Base-by-base conservation (phyloP, 1,140 invertebrate species). In the Drosophila teissieri region DNA sequence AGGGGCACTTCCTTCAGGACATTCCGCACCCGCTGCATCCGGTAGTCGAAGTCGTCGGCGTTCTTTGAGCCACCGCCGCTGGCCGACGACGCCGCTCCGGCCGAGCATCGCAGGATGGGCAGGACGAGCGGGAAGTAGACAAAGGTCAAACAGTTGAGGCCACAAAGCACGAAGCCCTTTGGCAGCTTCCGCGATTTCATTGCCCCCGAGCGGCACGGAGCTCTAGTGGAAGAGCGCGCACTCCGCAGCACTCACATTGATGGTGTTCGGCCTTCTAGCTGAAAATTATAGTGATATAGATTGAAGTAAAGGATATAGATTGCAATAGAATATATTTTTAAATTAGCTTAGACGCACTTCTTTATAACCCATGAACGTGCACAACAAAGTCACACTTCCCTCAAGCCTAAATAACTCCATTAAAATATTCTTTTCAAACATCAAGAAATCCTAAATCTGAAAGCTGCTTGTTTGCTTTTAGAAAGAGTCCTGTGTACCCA, bases 1-100 rank as follows among this genome's bases (percentile, higher is more conserved):
- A 94, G 91, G 31, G 94, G 94, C 80, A 94, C 94, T 73, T 94
- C 94, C 40, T 92, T 92, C 36, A 94, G 86, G 27, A 94, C 93
- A 73, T 94, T 93, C 45, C 93, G 91, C 42, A 94, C 94, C 19
- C 92, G 93, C 54, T 94, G 93, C 69, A 94, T 79, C 31, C 94
- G 92, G 63, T 93, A 93, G 55, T 92, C 91, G 79, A 91, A 92
- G 39, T 92, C 85, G 61, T 73, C 67, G 63, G 44, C 51, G 72
- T 40, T 49, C 45, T 56, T 58, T 40, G 60, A 54, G 34, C 39
- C 57, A 49, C 65, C 51, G 55, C 54, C 57, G 45, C 49, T 27
- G 46, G 40, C 36, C 22, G 31, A 14, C n/a, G 76, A 34, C 46
- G 56, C 53, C 45, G 56, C 27, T 44, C 85, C 42, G 51, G 80